Percentiles rank a stretch among this genome's conserved stretches.
Evolutionary conservation across 2,113 vertebrate species (phyloP).

Genomic region (Strix aluco): DNA sequence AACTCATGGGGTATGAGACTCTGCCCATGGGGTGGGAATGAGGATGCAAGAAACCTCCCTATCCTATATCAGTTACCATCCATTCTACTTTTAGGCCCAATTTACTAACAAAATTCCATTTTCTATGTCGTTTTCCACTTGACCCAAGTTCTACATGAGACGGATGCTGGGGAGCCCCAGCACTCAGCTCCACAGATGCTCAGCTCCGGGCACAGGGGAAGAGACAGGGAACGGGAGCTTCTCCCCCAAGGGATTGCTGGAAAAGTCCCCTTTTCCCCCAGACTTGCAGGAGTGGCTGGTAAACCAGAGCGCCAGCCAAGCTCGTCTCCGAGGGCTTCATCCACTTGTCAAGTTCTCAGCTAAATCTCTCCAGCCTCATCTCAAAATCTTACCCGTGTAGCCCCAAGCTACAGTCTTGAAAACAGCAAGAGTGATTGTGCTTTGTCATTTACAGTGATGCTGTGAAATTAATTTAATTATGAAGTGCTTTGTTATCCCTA

Average conservation of each 20-base stretch:
- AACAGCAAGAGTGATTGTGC: not conserved
- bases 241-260: not conserved
- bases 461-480: not conserved
- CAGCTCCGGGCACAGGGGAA: not conserved
- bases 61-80: accelerated
- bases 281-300: too few relatives aligned
- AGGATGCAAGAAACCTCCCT: not conserved
- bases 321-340: not conserved
- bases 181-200: too few relatives aligned
- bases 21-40: not conserved
- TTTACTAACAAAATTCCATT: not conserved
- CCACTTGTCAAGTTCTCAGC: not conserved
- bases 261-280: not conserved
- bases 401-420: not conserved
- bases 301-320: not conserved
- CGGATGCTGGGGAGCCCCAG: not conserved
- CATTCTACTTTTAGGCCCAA: not conserved
- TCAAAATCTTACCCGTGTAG: not conserved
- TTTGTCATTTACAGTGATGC: not conserved
- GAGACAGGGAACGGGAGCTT: not conserved
- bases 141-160: not conserved
- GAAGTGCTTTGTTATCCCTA: not conserved
- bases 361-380: not conserved
- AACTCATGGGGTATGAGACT: not conserved
- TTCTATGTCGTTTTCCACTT: not conserved